Evolutionary conservation across 1,140 invertebrate species (phyloP), one percentile per base, ranked within the genome.

Genomic region (Harlomillsia oculata): DNA sequence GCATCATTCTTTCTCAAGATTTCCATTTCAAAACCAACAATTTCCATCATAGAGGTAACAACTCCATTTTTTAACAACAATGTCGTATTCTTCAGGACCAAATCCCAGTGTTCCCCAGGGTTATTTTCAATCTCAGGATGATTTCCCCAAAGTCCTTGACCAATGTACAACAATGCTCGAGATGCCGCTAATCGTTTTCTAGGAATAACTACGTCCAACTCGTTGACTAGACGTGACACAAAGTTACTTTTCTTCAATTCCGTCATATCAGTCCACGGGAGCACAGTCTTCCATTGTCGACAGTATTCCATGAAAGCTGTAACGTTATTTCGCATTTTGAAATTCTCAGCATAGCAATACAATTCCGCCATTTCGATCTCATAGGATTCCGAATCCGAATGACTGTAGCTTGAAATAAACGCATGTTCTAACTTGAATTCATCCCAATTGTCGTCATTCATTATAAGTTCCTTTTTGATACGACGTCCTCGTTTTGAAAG

Each of bases 341-440:
- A 32, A 3, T 32, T 30, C 36, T 48, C 45, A 14, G 45, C 30
- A 34, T 34, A 48, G 21, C 20, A 21, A 11, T 48, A 48, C 28
- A 48, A 48, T 21, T 48, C 45, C 23, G 45, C 28, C 13, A 48
- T 48, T 11, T 30, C 28, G n/a, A n/a, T n/a, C n/a, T n/a, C n/a
- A n/a, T n/a, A n/a, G n/a, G n/a, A n/a, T n/a, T n/a, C n/a, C n/a
- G n/a, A n/a, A n/a, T n/a, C n/a, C n/a, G n/a, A n/a, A n/a, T n/a
- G n/a, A n/a, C n/a, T n/a, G n/a, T n/a, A n/a, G n/a, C n/a, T n/a
- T n/a, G n/a, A n/a, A n/a, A n/a, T n/a, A n/a, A n/a, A n/a, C n/a
- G n/a, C n/a, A n/a, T n/a, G n/a, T n/a, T n/a, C n/a, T n/a, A n/a
- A n/a, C n/a, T n/a, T n/a, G n/a, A n/a, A n/a, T n/a, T n/a, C n/a